Percentiles rank a stretch among this genome's conserved stretches.
Evolutionary conservation across 2,797 vertebrate genomes (phyloP).

Genomic region (Coreius guichenoti): DNA sequence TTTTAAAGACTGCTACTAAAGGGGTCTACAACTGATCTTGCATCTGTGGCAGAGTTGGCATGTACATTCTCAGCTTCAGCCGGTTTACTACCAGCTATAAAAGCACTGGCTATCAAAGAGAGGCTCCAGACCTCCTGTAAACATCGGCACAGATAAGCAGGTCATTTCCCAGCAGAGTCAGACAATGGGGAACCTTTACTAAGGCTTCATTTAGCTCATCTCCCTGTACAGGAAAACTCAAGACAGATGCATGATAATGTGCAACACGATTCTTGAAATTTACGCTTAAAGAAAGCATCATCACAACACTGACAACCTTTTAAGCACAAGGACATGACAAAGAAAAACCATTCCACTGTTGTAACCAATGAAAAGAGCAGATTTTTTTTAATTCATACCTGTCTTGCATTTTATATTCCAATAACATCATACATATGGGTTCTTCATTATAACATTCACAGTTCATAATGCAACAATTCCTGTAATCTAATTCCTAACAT

Average conservation of each 20-base stretch:
- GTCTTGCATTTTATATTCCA: slow-evolving; percentile 34
- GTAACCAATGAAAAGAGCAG: slow-evolving; percentile 21
- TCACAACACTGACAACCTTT: slow-evolving; percentile 15
- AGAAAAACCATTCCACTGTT: not conserved
- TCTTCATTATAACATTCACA: slow-evolving; percentile 57
- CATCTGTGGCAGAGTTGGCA: not conserved
- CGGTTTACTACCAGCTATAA: not conserved
- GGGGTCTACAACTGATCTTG: not conserved
- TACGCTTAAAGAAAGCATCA: not conserved
- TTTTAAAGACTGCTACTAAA: not conserved
- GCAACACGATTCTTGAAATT: not conserved
- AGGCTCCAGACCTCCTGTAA: slow-evolving; percentile 18
- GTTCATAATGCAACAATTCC: slow-evolving; percentile 33
- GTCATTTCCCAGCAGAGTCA: slow-evolving; percentile 18
- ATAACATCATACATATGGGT: slow-evolving; percentile 32
- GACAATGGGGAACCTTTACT: slow-evolving; percentile 5
- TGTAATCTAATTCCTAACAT: slow-evolving; percentile 44
- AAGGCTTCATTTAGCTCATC: slow-evolving; percentile 29
- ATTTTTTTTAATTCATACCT: not conserved
- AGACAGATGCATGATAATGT: not conserved
- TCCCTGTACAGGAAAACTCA: not conserved
- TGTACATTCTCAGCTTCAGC: slow-evolving; percentile 1
- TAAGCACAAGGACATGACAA: not conserved
- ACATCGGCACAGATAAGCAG: slow-evolving; percentile 6
- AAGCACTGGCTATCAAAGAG: not conserved